Evolutionary conservation across 1,140 invertebrate species (phyloP).

Genomic region (Drosophila yakuba): DNA sequence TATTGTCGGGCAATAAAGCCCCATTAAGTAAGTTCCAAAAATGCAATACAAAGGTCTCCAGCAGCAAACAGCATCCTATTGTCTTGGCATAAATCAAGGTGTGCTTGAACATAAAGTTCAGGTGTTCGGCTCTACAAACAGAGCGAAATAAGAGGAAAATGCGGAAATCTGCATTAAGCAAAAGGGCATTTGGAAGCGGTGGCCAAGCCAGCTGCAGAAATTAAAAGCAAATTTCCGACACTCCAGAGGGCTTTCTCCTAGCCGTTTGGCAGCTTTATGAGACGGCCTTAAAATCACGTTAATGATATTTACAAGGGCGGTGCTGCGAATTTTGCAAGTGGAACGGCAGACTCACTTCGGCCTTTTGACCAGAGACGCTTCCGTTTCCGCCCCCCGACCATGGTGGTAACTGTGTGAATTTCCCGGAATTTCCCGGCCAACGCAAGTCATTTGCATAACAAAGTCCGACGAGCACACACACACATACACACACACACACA

Average conservation of each 20-base stretch:
- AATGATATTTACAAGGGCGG: slow-evolving; percentile 79
- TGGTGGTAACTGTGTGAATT: slow-evolving; percentile 79
- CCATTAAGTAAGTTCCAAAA: neutral
- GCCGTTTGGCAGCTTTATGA: slow-evolving; percentile 67
- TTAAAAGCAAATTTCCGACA: slow-evolving; percentile 80
- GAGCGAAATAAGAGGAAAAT: neutral
- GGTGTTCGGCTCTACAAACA: slow-evolving; percentile 44
- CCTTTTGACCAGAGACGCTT: slow-evolving; percentile 62
- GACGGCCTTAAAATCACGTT: slow-evolving; percentile 80
- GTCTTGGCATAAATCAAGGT: slow-evolving; percentile 53
- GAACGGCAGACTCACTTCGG: slow-evolving; percentile 40
- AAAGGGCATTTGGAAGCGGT: slow-evolving; percentile 61
- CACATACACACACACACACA: slow-evolving; percentile 18
- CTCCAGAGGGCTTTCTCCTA: slow-evolving; percentile 43
- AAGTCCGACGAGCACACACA: slow-evolving; percentile 51
- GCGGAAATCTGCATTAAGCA: slow-evolving; percentile 58
- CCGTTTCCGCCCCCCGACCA: slow-evolving; percentile 18
- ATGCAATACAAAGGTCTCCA: slow-evolving; percentile 10
- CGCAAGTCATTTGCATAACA: slow-evolving; percentile 79
- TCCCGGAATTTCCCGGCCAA: slow-evolving; percentile 39
- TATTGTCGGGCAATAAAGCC: neutral
- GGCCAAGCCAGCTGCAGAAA: slow-evolving; percentile 54
- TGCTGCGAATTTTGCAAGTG: slow-evolving; percentile 55
- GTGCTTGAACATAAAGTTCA: slow-evolving; percentile 35
- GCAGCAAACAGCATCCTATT: slow-evolving; percentile 32